phyloP scores from a whole-genome alignment of 2,113 vertebrate species.

The Ptilonorhynchus violaceus region DNA sequence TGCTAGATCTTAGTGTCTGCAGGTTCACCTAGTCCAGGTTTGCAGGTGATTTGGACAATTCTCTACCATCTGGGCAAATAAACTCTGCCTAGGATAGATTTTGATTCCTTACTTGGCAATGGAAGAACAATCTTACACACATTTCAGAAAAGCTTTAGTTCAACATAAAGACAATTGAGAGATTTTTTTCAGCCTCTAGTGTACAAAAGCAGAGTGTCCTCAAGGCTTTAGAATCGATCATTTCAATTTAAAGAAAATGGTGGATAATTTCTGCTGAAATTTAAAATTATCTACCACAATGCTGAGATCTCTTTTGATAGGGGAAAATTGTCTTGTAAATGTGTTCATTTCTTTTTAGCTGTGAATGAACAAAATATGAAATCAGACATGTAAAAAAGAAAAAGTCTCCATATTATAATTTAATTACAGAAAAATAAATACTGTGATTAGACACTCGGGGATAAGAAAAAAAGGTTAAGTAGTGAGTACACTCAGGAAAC shows the following conservation, averaged over 20 bases:
- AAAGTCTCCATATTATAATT: neutral
- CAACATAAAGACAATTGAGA: neutral
- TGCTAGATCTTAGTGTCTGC: neutral
- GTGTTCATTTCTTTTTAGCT: neutral
- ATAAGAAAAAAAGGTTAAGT: neutral
- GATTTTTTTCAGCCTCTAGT: neutral
- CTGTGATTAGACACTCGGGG: neutral
- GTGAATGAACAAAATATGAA: neutral
- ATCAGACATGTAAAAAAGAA: neutral
- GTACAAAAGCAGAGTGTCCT: neutral
- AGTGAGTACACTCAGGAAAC: neutral
- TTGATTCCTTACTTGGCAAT: neutral
- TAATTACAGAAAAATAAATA: neutral
- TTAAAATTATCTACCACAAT: neutral
- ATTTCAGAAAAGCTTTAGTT: neutral
- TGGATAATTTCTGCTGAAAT: neutral
- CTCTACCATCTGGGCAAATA: neutral
- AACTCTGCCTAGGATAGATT: neutral
- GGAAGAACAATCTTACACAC: neutral
- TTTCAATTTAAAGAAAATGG: neutral
- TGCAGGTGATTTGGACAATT: neutral
- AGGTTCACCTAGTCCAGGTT: neutral
- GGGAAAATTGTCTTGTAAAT: neutral
- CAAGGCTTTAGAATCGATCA: neutral
- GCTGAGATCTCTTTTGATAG: neutral